Evolutionary conservation across 2,113 vertebrate genomes (phyloP), one percentile per base, ranked within the genome.

Genomic region (Salvelinus fontinalis): DNA sequence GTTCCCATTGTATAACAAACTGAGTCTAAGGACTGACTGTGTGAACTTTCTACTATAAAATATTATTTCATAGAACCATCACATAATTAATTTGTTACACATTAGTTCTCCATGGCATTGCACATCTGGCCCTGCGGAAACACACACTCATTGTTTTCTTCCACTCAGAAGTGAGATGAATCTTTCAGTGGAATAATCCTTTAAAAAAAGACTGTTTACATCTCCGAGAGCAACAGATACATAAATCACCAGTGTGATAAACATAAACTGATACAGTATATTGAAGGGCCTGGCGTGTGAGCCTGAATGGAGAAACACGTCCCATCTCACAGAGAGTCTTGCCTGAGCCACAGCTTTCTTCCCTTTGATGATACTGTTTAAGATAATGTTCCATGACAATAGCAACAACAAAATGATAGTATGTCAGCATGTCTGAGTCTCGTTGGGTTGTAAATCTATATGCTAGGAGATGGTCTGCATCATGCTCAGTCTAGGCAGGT

Each of bases 121-220:
- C 34, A 60, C 5, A 65, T 64, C 49, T 44, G 68, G 14, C 64
- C 13, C 70, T n/a, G 65, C 29, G 51, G 26, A 64, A 74, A 73
- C 51, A 73, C n/a, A 44, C 20, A 13, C 57, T 14, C 6, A 26
- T 48, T 13, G 29, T 18, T 48, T 62, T 62, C 31, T 5, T 59
- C 7, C 34, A 13, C 29, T 34, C 71, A 31, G 51, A 59, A 60
- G 22, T 9, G 7, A 14, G 26, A 67, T 8, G 1, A 48, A 26
- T 2, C 20, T 49, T 31, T 31, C 7, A 16, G n/a, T 67, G 24
- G 24, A 67, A 29, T 67, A 27, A 29, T 67, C 26, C 65, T 29
- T 67, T 67, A 0, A 5, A 12, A 8, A 11, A 67, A 27, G 22
- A 9, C 5, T 60, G 16, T 20, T n/a, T 22, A 62, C n/a, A 62